Conservation (phyloP, 2,888 invertebrate species). For the Panzeria rudis region DNA sequence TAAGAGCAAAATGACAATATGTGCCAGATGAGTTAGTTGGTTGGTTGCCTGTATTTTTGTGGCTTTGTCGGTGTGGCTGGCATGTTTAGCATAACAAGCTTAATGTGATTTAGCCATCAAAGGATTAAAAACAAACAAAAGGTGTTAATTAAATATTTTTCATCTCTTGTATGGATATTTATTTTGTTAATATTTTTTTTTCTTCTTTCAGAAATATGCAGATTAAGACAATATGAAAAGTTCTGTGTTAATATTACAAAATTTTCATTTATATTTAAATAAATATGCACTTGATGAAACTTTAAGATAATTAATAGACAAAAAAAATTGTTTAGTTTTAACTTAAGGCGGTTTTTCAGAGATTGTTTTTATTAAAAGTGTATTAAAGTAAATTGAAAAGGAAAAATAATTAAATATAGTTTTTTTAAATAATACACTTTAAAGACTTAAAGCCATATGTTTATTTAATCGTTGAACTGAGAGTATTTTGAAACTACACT, state of each 20-base stretch:
- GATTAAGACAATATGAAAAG: conserved; percentile 55
- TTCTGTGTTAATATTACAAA: conserved; percentile 54
- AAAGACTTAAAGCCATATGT: no score
- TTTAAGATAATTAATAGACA: conserved; percentile 31
- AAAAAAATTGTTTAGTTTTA: conserved; percentile 15
- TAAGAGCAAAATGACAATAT: conserved; percentile 50
- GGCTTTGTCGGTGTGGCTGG: conserved; percentile 20
- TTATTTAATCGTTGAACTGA: no score
- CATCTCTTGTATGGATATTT: conserved; percentile 35
- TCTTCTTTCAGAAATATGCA: conserved; percentile 37
- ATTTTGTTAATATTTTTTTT: conserved; percentile 20
- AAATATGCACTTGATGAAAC: conserved; percentile 15
- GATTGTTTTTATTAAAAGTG: conserved; percentile 12
- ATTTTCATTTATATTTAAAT: conserved; percentile 48
- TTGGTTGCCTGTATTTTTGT: conserved; percentile 11
- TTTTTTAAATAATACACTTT: no score
- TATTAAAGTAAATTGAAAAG: not conserved
- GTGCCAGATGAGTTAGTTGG: conserved; percentile 30
- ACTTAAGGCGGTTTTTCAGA: conserved; percentile 23
- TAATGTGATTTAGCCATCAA: conserved; percentile 72
- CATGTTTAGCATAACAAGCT: conserved; percentile 70
- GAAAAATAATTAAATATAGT: not conserved
- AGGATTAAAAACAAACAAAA: conserved; percentile 72
- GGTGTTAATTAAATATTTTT: conserved; percentile 73
- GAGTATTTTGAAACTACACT: no score